These are phyloP conservation scores for Atta cephalotes DNA, from an alignment of 1,140 invertebrate species.

Conservation along the genomic window DNA sequence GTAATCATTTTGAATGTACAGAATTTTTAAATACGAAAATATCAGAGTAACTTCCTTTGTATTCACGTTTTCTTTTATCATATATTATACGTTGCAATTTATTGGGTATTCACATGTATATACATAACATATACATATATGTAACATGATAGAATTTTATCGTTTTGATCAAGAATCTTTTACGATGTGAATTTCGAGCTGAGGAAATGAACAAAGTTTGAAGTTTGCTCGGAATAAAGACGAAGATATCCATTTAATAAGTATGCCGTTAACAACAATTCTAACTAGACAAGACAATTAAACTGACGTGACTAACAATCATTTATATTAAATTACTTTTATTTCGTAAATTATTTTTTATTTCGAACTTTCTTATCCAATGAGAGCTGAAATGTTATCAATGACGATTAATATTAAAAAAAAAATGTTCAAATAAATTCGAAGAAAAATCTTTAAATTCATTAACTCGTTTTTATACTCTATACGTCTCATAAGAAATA, in stretches of 20 bases:
- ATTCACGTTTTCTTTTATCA: not conserved
- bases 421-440: not conserved
- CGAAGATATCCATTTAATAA: not conserved
- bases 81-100: not conserved
- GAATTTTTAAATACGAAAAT: not conserved
- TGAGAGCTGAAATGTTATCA: not conserved
- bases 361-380: not conserved
- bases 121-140: not conserved
- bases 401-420: not conserved
- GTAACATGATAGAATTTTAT: not conserved
- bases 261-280: not conserved
- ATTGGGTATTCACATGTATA: not conserved
- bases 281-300: not conserved
- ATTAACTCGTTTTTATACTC: not conserved
- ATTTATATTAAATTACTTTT: slow-evolving; percentile 6
- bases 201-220: not conserved
- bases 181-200: not conserved
- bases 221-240: slow-evolving; percentile 46
- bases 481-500: not conserved
- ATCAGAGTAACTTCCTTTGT: not conserved
- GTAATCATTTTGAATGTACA: not conserved
- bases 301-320: not conserved
- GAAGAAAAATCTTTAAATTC: not conserved
- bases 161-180: not conserved
- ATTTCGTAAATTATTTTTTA: not conserved